phyloP scores from a whole-genome alignment of 1,140 invertebrate genomes.

The Pomacea maculata region DNA sequence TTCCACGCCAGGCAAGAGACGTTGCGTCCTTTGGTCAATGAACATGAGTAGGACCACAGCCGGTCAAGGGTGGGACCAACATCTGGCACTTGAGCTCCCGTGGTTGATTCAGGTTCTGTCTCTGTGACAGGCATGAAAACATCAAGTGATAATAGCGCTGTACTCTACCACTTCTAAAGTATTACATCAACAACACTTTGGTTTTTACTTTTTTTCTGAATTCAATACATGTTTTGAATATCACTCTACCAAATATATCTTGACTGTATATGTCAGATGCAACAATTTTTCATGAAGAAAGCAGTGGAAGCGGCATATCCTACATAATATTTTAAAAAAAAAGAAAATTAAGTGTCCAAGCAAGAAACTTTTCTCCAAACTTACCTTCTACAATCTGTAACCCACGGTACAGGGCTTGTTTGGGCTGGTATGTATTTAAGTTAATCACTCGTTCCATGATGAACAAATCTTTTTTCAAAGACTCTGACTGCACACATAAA shows the following conservation, averaged over 20 bases:
- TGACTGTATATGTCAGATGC: too few relatives aligned
- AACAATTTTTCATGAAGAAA: background rate
- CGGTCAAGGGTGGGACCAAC: slow-evolving; percentile 61
- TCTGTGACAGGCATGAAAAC: slow-evolving; percentile 25
- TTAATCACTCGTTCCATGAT: slow-evolving; percentile 64
- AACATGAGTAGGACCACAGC: slow-evolving; percentile 61
- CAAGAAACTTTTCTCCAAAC: background rate
- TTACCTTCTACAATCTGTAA: slow-evolving; percentile 54
- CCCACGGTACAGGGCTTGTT: slow-evolving; percentile 60
- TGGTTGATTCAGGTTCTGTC: slow-evolving; percentile 28
- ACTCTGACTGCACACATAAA: slow-evolving; percentile 48
- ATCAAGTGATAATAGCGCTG: background rate
- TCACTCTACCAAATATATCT: background rate
- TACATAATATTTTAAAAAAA: background rate
- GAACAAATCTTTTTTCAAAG: slow-evolving; percentile 56
- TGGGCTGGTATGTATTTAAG: slow-evolving; percentile 63
- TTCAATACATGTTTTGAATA: background rate
- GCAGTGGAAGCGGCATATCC: background rate
- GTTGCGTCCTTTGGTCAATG: slow-evolving; percentile 60
- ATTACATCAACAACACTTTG: background rate
- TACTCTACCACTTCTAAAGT: background rate
- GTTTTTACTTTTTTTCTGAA: too few relatives aligned
- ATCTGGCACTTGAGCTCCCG: slow-evolving; percentile 36
- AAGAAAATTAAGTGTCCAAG: background rate
- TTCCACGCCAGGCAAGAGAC: slow-evolving; percentile 65